Evolutionary conservation across 2,888 invertebrate genomes (phyloP), one percentile per base, ranked within the genome.

Genomic region (Periphyllus acericola): DNA sequence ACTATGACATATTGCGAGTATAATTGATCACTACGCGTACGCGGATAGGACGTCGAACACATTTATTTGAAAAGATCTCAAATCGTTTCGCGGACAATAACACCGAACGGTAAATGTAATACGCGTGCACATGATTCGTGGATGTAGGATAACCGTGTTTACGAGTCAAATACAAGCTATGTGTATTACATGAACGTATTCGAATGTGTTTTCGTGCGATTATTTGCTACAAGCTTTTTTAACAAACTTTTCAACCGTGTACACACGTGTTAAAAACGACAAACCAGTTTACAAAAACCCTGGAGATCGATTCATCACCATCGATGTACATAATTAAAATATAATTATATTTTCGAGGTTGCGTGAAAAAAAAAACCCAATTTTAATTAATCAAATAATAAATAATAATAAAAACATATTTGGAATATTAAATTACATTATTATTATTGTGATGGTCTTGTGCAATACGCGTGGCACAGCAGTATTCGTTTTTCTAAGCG

Each of bases 371-470:
- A 55, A 81, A 72, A 83, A 82, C 34, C 14, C 14, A 82, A 52
- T 72, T 68, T 72, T 55, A 83, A 83, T 74, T 25, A 74, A 74
- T 60, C 55, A 21, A 36, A 36, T 74, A 29, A 55, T 55, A 36
- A 74, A 36, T 34, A 81, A 46, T 66, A n/a, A 55, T 32, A 11
- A 21, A 21, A 29, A 60, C 83, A 60, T 74, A 74, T 74, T 74
- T 55, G 17, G 52, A 74, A 83, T 36, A 83, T 29, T 60, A 25
- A 60, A 21, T 60, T 6, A 21, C 9, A 60, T 9, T 52, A 52
- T 72, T 72, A 82, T 52, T 32, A 52, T 29, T 9, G n/a, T 40
- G 72, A 82, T 21, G n/a, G 29, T 55, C 9, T 74, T 55, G 36
- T 55, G 55, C 55, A 83, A 74, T 83, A 52, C 6, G 14, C 17